Evolutionary conservation across 2,797 vertebrate species (phyloP).

Genomic region (Clarias fuscus): DNA sequence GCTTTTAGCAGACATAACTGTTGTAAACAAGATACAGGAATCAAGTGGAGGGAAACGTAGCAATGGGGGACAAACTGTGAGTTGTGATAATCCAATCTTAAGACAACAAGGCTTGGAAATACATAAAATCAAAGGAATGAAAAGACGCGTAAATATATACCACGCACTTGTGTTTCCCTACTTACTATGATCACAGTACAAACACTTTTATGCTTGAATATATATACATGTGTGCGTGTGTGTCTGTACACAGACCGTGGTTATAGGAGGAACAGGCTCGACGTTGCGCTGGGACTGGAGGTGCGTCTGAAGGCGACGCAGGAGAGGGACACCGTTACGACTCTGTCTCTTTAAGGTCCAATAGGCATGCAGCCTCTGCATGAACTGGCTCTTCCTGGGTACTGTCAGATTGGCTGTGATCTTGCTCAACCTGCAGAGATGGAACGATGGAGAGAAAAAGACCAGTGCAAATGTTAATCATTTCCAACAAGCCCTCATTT

Average conservation of each 20-base stretch:
- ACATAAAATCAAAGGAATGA: no score
- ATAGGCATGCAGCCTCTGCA: conserved; percentile 98
- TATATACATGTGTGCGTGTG: no score
- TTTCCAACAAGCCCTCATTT: not conserved
- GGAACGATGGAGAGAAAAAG: not conserved
- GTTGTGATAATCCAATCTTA: not conserved
- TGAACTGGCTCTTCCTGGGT: conserved; percentile 97
- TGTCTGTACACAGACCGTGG: conserved; percentile 41
- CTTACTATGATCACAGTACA: not conserved
- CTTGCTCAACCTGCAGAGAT: conserved; percentile 86
- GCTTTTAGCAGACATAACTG: not conserved
- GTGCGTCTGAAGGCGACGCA: conserved; percentile 95
- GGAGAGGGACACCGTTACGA: conserved; percentile 93
- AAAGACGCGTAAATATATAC: not conserved
- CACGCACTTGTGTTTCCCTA: not conserved
- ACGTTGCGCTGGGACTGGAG: conserved; percentile 94
- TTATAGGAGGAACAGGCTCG: conserved; percentile 69
- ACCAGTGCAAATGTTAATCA: not conserved
- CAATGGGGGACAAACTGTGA: not conserved
- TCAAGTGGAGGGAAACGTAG: not conserved
- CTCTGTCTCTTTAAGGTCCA: conserved; percentile 99
- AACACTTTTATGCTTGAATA: not conserved
- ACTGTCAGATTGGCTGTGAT: conserved; percentile 95
- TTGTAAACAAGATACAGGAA: not conserved
- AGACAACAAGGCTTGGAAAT: not conserved